These are phyloP conservation scores for Martes martes DNA, from an alignment of 2,113 vertebrate genomes.

Conservation along the genomic window DNA sequence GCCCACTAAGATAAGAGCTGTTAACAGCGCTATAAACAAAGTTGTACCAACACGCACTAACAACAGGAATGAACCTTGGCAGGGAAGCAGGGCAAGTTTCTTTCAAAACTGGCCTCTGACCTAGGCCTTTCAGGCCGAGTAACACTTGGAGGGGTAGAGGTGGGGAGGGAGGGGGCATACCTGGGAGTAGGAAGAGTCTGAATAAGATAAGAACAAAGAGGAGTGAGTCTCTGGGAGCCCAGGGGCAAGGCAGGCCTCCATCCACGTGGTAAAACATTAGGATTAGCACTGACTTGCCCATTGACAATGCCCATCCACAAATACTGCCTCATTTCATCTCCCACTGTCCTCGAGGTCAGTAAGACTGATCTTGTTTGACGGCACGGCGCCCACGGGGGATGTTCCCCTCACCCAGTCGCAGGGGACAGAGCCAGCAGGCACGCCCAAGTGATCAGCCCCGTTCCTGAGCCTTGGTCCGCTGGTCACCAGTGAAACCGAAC, in stretches of 20 bases:
- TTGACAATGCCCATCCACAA: background rate
- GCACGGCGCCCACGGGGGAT: background rate
- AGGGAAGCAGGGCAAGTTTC: background rate
- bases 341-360: background rate
- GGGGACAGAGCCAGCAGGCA: background rate
- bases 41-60: background rate
- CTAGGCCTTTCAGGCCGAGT: background rate
- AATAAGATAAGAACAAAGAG: background rate
- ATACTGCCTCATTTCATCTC: background rate
- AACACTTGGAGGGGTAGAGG: background rate
- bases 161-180: background rate
- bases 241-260: background rate
- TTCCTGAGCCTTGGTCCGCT: background rate
- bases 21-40: background rate
- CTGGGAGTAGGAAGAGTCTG: background rate
- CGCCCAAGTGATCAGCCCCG: background rate
- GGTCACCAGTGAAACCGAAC: background rate
- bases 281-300: background rate
- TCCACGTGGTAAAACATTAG: background rate
- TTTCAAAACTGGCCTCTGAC: conserved; percentile 29
- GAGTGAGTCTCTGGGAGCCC: background rate
- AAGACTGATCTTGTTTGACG: background rate
- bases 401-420: background rate
- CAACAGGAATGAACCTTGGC: background rate
- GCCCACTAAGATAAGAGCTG: background rate